These are phyloP conservation scores for Leptinotarsa tumamoca DNA, from an alignment of 2,888 invertebrate species.

Conservation along the genomic window DNA sequence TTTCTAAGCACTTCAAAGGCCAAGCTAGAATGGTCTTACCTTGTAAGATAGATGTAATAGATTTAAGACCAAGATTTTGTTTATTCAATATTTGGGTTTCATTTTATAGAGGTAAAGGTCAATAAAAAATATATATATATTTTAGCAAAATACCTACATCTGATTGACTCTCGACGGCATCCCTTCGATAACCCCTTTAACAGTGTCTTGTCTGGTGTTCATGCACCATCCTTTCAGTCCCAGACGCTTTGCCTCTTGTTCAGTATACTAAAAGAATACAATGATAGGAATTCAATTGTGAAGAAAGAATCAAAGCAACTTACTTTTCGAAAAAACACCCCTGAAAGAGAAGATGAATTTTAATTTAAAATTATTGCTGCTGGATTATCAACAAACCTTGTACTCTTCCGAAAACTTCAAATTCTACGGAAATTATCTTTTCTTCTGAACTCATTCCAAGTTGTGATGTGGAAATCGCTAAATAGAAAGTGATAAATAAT, in stretches of 20 bases:
- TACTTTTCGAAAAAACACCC: conserved; percentile 76
- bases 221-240: conserved; percentile 79
- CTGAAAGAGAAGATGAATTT: conserved; percentile 50
- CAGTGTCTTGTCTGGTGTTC: conserved; percentile 77
- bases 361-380: neutral
- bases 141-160: conserved; percentile 70
- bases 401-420: conserved; percentile 73
- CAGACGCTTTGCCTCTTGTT: conserved; percentile 73
- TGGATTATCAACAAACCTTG: conserved; percentile 67
- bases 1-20: no score
- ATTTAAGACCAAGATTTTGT: no score
- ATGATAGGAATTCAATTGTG: conserved; percentile 5
- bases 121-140: conserved; percentile 19
- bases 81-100: neutral
- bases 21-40: no score
- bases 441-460: conserved; percentile 43
- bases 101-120: neutral
- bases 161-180: conserved; percentile 69
- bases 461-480: neutral
- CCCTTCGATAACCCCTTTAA: conserved; percentile 77
- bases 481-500: neutral
- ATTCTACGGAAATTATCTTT: conserved; percentile 65
- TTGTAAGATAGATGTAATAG: no score
- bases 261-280: conserved; percentile 72
- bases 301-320: conserved; percentile 21